Conservation (phyloP, 2,888 invertebrate genomes). For the Poecilobothrus nobilitatus region DNA sequence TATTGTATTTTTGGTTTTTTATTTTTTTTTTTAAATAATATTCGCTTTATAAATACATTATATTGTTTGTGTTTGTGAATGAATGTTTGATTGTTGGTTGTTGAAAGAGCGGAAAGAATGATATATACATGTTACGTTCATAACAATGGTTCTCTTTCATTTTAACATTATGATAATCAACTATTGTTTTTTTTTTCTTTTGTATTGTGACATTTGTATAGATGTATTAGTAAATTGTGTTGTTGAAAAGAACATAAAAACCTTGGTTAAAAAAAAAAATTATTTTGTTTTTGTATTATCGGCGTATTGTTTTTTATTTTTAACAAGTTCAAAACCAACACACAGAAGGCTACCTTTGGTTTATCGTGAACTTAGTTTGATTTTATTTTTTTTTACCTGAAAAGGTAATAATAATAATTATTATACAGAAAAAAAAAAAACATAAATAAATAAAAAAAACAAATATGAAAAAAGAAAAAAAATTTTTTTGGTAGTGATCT, state of each 20-base stretch:
- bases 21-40: too few species aligned
- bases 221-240: too few species aligned
- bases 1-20: too few species aligned
- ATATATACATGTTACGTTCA: neutral
- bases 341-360: neutral
- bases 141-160: slow-evolving; percentile 2
- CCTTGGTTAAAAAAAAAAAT: too few species aligned
- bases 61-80: neutral
- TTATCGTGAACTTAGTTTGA: neutral
- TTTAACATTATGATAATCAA: too few species aligned
- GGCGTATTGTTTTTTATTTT: too few species aligned
- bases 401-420: neutral
- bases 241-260: too few species aligned
- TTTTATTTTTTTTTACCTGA: neutral
- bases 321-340: neutral
- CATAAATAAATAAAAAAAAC: too few species aligned
- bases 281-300: too few species aligned
- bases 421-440: neutral
- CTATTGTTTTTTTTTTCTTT: too few species aligned
- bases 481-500: neutral
- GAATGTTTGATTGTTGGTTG: neutral
- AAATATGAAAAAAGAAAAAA: neutral
- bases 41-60: too few species aligned
- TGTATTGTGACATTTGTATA: too few species aligned
- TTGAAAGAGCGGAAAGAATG: neutral